Evolutionary conservation across 2,888 invertebrate species (phyloP).

Genomic region (Rotaria socialis): DNA sequence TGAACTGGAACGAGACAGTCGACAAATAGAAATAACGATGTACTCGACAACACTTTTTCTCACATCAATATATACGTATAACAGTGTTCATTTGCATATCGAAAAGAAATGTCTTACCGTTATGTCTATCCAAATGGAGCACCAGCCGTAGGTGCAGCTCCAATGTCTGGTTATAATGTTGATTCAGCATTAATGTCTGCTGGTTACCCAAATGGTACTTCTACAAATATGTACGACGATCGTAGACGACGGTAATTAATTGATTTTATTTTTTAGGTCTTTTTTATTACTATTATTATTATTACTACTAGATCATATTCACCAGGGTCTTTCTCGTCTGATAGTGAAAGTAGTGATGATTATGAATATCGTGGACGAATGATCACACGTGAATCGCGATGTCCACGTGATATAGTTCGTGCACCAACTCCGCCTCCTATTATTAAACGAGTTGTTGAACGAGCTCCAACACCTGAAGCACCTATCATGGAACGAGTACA

Average conservation of each 20-base stretch:
- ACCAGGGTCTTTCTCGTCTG: neutral
- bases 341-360: neutral
- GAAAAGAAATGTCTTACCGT: conserved; percentile 2
- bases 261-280: neutral
- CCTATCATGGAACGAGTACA: conserved; percentile 45
- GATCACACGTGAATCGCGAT: conserved; percentile 18
- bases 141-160: neutral
- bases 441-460: conserved; percentile 47
- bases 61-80: neutral
- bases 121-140: neutral
- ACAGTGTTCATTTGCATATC: neutral
- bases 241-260: neutral
- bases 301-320: neutral
- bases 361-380: conserved; percentile 36
- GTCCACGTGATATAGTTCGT: conserved; percentile 45
- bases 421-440: conserved; percentile 47
- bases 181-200: neutral
- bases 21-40: neutral
- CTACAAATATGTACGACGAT: neutral
- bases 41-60: neutral
- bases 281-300: neutral
- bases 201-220: neutral
- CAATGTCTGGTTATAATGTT: neutral
- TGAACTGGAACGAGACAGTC: neutral
- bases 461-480: conserved; percentile 47